Percentiles rank a stretch among this genome's conserved stretches.
Conservation (phyloP, 2,888 invertebrate genomes). For the Eupithecia abbreviata region DNA sequence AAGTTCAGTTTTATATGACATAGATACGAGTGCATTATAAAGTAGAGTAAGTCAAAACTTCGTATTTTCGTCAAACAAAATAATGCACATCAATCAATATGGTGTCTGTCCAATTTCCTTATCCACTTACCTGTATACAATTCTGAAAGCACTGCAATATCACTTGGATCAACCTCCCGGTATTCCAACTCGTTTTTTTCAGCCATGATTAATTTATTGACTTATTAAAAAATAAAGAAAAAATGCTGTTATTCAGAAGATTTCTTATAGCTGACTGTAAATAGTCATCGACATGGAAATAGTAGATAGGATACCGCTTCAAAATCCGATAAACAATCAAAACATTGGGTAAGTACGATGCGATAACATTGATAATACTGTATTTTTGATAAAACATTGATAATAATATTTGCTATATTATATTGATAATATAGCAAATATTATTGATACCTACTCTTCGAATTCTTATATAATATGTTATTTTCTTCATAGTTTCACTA, state of each 20-base stretch:
- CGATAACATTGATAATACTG: neutral
- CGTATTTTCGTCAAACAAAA: too few species aligned
- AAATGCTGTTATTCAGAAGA: neutral
- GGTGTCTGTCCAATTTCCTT: neutral
- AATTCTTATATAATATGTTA: neutral
- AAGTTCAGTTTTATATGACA: too few species aligned
- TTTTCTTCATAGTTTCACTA: neutral
- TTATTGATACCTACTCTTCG: too few species aligned
- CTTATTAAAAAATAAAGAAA: neutral
- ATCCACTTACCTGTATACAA: slow-evolving; percentile 3
- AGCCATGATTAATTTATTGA: neutral
- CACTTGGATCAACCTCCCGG: neutral
- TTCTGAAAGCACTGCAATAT: neutral
- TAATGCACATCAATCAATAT: too few species aligned
- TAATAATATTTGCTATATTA: too few species aligned
- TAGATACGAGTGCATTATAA: too few species aligned
- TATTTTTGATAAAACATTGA: too few species aligned
- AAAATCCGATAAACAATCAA: neutral
- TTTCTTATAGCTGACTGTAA: neutral
- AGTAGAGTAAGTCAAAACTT: too few species aligned
- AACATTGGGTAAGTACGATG: neutral
- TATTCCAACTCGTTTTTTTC: neutral
- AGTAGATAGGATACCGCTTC: neutral
- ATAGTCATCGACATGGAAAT: too few species aligned
- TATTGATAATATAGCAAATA: too few species aligned